Evolutionary conservation across 2,888 invertebrate species (phyloP), one percentile per base, ranked within the genome.

Genomic region (Heteromurus nitidus): DNA sequence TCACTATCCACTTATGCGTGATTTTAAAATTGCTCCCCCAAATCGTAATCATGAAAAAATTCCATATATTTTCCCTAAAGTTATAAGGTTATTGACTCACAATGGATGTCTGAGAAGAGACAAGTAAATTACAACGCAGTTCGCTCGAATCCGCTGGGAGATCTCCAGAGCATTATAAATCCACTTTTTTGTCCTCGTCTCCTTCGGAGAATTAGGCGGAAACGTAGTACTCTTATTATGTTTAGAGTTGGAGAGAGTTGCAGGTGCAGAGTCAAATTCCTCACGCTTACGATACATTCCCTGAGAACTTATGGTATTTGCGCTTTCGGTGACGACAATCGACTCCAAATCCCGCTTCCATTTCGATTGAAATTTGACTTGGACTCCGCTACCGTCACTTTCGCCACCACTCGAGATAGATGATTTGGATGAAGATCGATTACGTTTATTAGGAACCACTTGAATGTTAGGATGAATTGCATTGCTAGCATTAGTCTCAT

Each of bases 301-400:
- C 7, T 50, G 50, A 7, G 50, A n/a, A n/a, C n/a, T n/a, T n/a
- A n/a, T n/a, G 58, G 30, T 18, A 58, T 3, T 58, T 7, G 22
- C 26, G 5, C 9, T 11, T n/a, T 24, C 26, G 11, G 55, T 58
- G n/a, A 72, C 58, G 1, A 65, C 62, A 9, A 47, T 55, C 24
- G 11, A n/a, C 20, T 72, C 65, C 47, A 55, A 42, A 11, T 72
- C 79, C 18, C 44, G 65, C 22, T 80, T 80, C 79, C 79, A 80
- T 18, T 72, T 80, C 11, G 79, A 72, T 1, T 80, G 72, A 58
- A 80, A 55, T 26, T 11, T 55, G 24, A 20, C n/a, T n/a, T n/a
- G n/a, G n/a, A n/a, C n/a, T n/a, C n/a, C 24, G 36, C 36, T 36
- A 36, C 36, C 36, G 7, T 13, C n/a, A n/a, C n/a, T n/a, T n/a